A percentile compares a stretch with the other conserved stretches of the same genome.
These are phyloP conservation scores for Leucophora obtusa DNA, from an alignment of 2,888 invertebrate species.

Conservation along the genomic window DNA sequence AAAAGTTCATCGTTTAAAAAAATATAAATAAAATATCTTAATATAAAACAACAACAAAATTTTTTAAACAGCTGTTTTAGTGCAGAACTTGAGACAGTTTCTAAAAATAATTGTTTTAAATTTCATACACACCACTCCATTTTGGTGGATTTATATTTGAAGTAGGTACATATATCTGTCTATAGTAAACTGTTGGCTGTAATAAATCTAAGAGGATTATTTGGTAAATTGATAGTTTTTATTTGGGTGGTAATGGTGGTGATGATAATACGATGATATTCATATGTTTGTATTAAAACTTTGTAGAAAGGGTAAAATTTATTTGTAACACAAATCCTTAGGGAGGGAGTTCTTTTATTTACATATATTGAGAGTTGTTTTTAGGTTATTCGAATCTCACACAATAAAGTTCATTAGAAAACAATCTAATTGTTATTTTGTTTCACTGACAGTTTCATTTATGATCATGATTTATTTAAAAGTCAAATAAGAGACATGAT, in stretches of 20 bases:
- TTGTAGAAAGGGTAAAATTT: neutral
- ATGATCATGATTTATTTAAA: conserved; percentile 10
- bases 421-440: conserved; percentile 22
- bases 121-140: neutral
- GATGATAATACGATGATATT: conserved; percentile 5
- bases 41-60: neutral
- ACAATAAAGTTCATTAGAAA: conserved; percentile 48
- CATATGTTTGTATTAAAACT: neutral
- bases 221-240: conserved; percentile 15
- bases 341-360: conserved; percentile 8
- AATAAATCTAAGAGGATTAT: conserved; percentile 36
- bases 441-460: conserved; percentile 9
- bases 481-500: neutral
- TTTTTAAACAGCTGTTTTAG: conserved; percentile 1
- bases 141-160: neutral
- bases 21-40: neutral
- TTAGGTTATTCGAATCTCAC: conserved; percentile 7
- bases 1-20: neutral
- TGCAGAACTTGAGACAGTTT: neutral
- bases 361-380: neutral
- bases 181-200: neutral
- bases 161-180: neutral
- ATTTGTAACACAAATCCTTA: conserved; percentile 15
- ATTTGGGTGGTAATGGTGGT: conserved; percentile 20
- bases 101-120: neutral